phyloP scores from a whole-genome alignment of 1,140 invertebrate species.

The Lasioglossum baleicum region DNA sequence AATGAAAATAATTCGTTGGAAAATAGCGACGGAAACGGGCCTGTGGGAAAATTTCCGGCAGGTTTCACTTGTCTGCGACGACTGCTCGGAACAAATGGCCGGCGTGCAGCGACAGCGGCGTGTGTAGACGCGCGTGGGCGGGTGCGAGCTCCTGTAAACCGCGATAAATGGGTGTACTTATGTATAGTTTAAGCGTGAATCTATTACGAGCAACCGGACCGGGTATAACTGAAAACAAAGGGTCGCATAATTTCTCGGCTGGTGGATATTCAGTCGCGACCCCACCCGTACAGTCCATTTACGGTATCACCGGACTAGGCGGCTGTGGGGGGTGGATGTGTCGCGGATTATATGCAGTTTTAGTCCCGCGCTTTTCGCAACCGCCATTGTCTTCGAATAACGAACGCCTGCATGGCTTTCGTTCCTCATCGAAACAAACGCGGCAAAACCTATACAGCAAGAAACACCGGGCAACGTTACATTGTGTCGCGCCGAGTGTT shows the following conservation, averaged over 20 bases:
- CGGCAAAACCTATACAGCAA: neutral
- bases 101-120: neutral
- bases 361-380: neutral
- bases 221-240: slow-evolving; percentile 40
- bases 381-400: slow-evolving; percentile 42
- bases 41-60: neutral
- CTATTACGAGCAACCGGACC: slow-evolving; percentile 25
- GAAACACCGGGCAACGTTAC: too few relatives aligned
- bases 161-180: slow-evolving; percentile 38
- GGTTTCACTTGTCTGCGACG: neutral
- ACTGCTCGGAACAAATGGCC: slow-evolving; percentile 14
- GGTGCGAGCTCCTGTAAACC: neutral
- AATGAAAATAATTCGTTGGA: neutral
- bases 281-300: slow-evolving; percentile 17
- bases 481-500: too few relatives aligned
- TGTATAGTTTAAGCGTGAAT: slow-evolving; percentile 31
- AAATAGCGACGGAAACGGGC: neutral
- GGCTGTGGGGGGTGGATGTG: too few relatives aligned
- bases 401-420: neutral
- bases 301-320: neutral
- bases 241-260: slow-evolving; percentile 33
- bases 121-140: neutral
- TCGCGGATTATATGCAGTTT: slow-evolving; percentile 21
- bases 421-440: neutral
- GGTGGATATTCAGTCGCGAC: slow-evolving; percentile 17